Evolutionary conservation across 2,888 invertebrate species (phyloP), one percentile per base, ranked within the genome.

Genomic region (Plebejus argus): DNA sequence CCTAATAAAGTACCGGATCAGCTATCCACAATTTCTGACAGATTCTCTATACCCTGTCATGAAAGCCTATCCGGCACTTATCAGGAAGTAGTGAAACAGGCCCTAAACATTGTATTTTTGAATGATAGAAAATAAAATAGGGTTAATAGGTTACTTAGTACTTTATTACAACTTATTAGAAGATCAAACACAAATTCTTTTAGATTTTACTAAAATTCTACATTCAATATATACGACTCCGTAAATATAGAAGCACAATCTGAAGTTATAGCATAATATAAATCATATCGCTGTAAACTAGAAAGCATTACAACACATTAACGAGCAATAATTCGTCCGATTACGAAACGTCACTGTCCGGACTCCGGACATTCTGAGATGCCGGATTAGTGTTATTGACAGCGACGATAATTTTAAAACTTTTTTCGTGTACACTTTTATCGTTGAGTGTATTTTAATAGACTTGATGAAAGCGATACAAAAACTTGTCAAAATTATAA

Each of bases 281-380:
- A 49, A 74, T 74, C 53, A 74, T 53, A 53, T 74, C 53, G 53
- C 20, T 86, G 89, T 88, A 88, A 88, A 86, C 86, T 87, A 85
- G 89, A 87, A 90, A 90, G 88, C 79, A 85, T 87, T 89, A 89
- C 87, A 86, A 88, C 86, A 83, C 81, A 89, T 90, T 92, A 91
- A 89, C 89, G 85, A 87, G 86, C 89, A 89, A 91, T 92, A 90
- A 90, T 89, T 89, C 88, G 87, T 84, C 89, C 87, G 88, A 90
- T 92, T 91, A 87, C 90, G 87, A 88, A 92, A 93, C 87, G 83
- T 89, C 88, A 87, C 66, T 6, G 66, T 66, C 66, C 28, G 58
- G 58, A 58, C 83, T 81, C 81, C 83, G 82, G 87, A 83, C 89
- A 89, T 90, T 91, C 86, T 85, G 84, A 89, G 91, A 91, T 92